These are phyloP conservation scores for Eustalomyia histrio DNA, from an alignment of 2,888 invertebrate species.

Conservation along the genomic window DNA sequence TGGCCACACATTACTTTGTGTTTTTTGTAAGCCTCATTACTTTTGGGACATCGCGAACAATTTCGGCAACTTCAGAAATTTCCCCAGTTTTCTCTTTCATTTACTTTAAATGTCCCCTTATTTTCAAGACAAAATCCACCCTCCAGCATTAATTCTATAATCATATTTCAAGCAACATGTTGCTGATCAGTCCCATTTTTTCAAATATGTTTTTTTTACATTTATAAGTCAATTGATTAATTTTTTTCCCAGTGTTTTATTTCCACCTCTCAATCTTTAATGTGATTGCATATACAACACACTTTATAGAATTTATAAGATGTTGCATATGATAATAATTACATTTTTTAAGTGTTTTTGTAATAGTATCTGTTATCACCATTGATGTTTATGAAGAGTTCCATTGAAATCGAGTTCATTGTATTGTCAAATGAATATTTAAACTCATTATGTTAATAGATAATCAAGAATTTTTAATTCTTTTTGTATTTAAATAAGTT, in stretches of 20 bases:
- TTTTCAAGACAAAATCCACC: too few species aligned
- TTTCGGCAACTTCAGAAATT: too few species aligned
- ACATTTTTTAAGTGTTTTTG: constrained; percentile 67
- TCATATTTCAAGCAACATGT: too few species aligned
- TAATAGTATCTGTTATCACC: constrained; percentile 50
- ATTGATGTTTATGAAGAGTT: constrained; percentile 48
- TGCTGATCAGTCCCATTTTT: too few species aligned
- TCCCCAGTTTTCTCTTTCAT: too few species aligned
- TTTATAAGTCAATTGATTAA: background rate
- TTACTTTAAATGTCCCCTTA: too few species aligned
- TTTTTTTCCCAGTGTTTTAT: constrained; percentile 68
- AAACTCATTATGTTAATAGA: background rate
- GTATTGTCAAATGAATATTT: constrained; percentile 31
- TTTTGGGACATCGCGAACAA: too few species aligned
- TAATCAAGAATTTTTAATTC: constrained; percentile 37
- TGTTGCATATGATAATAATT: constrained; percentile 78
- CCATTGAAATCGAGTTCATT: constrained; percentile 34
- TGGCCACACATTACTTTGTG: too few species aligned
- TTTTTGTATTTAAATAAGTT: background rate
- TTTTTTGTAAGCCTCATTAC: too few species aligned
- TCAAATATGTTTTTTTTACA: too few species aligned
- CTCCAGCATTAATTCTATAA: too few species aligned
- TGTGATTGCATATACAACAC: constrained; percentile 25
- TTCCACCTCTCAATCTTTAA: constrained; percentile 32
- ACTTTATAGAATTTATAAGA: constrained; percentile 71